phyloP scores from a whole-genome alignment of 1,140 invertebrate species.

The Formica exsecta region DNA sequence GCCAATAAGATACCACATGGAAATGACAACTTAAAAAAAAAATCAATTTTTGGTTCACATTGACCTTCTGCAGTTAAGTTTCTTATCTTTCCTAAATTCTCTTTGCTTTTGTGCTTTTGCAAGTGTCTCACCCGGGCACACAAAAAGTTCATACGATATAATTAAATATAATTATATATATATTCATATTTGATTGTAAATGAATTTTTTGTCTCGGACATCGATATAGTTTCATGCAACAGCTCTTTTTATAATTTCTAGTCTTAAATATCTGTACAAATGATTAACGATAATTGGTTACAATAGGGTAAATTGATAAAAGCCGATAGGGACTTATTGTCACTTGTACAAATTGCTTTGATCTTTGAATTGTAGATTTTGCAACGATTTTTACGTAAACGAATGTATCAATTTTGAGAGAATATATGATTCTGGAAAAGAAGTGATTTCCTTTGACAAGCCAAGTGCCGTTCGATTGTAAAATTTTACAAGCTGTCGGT shows the following conservation, averaged over 20 bases:
- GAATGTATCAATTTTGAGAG: background rate
- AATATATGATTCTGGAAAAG: background rate
- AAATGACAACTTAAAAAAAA: background rate
- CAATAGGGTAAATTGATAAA: background rate
- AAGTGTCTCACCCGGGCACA: background rate
- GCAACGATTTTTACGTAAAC: background rate
- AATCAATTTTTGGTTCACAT: too few species aligned
- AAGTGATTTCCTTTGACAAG: background rate
- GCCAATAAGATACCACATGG: background rate
- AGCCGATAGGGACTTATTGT: too few species aligned
- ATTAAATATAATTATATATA: too few species aligned
- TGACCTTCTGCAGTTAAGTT: background rate
- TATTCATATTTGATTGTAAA: too few species aligned
- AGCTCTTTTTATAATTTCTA: too few species aligned
- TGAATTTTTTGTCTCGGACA: too few species aligned
- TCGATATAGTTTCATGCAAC: too few species aligned
- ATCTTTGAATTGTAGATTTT: background rate
- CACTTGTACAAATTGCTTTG: background rate
- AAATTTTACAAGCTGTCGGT: constrained; percentile 35
- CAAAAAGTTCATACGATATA: too few species aligned
- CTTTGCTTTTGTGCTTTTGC: background rate
- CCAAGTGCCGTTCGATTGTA: background rate
- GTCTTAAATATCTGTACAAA: background rate
- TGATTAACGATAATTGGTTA: background rate
- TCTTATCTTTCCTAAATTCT: background rate